Base-by-base conservation (phyloP, 2,888 invertebrate genomes). In the Pyrocoelia pectoralis region DNA sequence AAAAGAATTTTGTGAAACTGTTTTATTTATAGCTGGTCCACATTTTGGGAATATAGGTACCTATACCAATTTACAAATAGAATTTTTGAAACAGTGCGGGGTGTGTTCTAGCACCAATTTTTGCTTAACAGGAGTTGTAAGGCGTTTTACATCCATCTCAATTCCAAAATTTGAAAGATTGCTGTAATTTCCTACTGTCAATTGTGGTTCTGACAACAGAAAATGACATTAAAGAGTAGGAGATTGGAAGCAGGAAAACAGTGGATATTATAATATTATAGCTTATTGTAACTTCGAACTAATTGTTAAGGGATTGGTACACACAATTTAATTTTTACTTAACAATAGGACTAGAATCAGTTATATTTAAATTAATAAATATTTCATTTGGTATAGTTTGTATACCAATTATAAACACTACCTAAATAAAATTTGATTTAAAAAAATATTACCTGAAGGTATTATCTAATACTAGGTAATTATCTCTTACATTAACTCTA, bases 331-430 rank as follows among this genome's bases (percentile, higher is more conserved):
- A 24, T 38, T 18, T 40, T 38, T 40, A 29, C 18, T 56, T 56
- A 56, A 56, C 56, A 49, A 40, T 56, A 56, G 49, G 56, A 56
- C 56, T 56, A 56, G 56, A 56, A 56, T 56, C 56, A 50, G 33
- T 38, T 56, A 48, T 49, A 50, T n/a, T 40, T 40, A 40, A 12
- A 12, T 40, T 40, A 13, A 40, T 40, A 40, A 40, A 40, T 40
- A 40, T 13, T 9, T 40, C 8, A 40, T 40, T 13, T 12, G 48
- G 24, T 24, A 24, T n/a, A n/a, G n/a, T n/a, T n/a, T n/a, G n/a
- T n/a, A n/a, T n/a, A n/a, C n/a, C 24, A 24, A 24, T 24, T 24
- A 24, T 24, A 3, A 6, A 24, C 24, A 24, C 24, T 24, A 24
- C 24, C 24, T 24, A 24, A 49, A 56, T 49, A 56, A 56, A 56